phyloP scores from a whole-genome alignment of 2,113 vertebrate genomes.

The Pedetes capensis region DNA sequence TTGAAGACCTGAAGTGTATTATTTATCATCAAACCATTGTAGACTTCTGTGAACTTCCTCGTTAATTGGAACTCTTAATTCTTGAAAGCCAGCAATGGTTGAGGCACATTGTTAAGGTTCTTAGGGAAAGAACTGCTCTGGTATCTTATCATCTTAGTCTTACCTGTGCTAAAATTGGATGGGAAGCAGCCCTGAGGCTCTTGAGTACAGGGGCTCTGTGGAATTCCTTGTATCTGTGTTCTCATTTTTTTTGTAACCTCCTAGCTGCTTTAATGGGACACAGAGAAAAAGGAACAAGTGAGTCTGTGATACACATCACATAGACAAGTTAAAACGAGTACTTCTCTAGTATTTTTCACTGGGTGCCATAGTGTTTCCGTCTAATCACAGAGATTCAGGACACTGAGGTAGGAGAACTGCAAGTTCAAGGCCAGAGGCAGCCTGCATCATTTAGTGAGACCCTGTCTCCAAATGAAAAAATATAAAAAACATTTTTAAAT shows the following conservation, averaged over 20 bases:
- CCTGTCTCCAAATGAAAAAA: no score
- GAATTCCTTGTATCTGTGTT: neutral
- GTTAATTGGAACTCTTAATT: neutral
- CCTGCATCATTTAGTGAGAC: no score
- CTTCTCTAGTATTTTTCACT: neutral
- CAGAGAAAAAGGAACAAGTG: neutral
- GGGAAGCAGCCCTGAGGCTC: neutral
- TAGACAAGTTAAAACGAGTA: neutral
- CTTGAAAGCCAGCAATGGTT: neutral
- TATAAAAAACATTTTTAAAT: no score
- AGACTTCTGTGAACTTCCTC: neutral
- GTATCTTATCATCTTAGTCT: neutral
- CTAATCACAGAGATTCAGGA: no score
- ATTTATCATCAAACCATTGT: neutral
- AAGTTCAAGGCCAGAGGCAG: no score
- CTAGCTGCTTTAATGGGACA: neutral
- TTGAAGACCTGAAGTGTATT: no score
- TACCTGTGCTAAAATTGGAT: neutral
- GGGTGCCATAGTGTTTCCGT: no score
- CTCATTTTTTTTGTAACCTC: neutral
- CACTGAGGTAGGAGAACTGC: no score
- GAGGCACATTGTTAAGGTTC: neutral
- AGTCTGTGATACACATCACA: neutral
- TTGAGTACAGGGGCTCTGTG: neutral
- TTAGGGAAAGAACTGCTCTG: neutral